These are phyloP conservation scores for Teleiodes luculella DNA, from an alignment of 2,888 invertebrate species.

Conservation along the genomic window DNA sequence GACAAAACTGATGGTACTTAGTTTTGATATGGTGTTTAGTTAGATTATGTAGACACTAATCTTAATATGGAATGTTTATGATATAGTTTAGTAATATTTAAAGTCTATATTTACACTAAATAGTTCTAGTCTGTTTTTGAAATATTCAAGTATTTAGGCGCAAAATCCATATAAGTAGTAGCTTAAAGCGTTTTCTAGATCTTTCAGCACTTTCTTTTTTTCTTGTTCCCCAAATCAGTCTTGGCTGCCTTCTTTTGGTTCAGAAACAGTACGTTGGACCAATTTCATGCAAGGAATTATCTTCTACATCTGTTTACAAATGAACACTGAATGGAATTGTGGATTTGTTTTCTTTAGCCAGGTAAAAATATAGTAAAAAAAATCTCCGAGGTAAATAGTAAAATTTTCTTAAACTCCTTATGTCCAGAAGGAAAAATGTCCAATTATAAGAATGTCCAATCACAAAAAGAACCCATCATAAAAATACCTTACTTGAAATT, in stretches of 20 bases:
- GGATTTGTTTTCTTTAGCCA: conserved; percentile 15
- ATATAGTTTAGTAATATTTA: too few relatives aligned
- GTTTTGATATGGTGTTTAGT: too few relatives aligned
- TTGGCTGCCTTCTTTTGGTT: conserved; percentile 28
- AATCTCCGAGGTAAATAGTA: too few relatives aligned
- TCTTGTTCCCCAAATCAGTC: conserved; percentile 34
- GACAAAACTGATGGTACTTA: too few relatives aligned
- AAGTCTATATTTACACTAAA: too few relatives aligned
- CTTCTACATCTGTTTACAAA: conserved; percentile 12
- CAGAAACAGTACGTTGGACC: conserved; percentile 46
- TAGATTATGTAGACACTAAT: too few relatives aligned
- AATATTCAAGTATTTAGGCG: neutral
- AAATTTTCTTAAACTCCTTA: neutral
- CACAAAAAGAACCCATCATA: too few relatives aligned
- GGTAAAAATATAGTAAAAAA: too few relatives aligned
- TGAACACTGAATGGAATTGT: conserved; percentile 12
- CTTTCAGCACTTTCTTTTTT: neutral
- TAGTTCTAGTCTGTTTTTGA: neutral
- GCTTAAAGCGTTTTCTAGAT: neutral
- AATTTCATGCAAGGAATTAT: conserved; percentile 27
- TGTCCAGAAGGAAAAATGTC: neutral
- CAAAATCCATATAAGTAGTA: too few relatives aligned
- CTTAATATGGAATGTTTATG: too few relatives aligned
- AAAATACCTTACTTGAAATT: too few relatives aligned
- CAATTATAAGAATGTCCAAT: too few relatives aligned